phyloP scores from a whole-genome alignment of 2,113 vertebrate species.

The Hydrolagus affinis region DNA sequence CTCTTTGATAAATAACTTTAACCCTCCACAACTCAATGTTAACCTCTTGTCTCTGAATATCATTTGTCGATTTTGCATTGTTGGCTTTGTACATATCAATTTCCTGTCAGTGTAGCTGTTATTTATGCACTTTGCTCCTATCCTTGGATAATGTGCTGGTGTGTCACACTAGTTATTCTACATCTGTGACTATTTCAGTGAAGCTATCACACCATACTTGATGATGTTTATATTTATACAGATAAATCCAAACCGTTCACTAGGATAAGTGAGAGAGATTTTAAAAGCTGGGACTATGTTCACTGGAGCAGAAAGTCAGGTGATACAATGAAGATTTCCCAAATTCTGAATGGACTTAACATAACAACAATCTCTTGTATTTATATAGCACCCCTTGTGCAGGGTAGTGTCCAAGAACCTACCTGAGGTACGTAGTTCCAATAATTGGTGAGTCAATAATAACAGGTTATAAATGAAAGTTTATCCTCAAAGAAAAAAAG shows the following conservation, averaged over 20 bases:
- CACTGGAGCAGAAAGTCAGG: too few species aligned
- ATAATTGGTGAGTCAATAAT: too few species aligned
- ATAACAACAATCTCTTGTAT: too few species aligned
- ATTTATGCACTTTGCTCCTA: background rate
- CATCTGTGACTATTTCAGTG: background rate
- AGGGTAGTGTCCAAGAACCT: too few species aligned
- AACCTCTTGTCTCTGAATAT: background rate
- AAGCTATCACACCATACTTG: background rate
- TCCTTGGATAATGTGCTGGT: background rate
- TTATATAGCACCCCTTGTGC: too few species aligned
- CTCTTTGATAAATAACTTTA: background rate
- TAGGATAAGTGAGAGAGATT: background rate
- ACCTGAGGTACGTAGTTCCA: too few species aligned
- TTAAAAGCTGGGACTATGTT: background rate
- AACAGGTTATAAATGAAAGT: too few species aligned
- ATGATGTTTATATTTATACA: background rate
- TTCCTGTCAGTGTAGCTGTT: background rate
- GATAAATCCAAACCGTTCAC: background rate
- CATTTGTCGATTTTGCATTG: background rate
- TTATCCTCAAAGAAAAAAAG: too few species aligned
- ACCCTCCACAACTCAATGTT: background rate
- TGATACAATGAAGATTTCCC: too few species aligned
- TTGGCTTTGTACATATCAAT: background rate
- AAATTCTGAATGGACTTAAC: too few species aligned
- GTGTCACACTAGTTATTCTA: background rate